phyloP scores from a whole-genome alignment of 2,888 invertebrate genomes.

The Mythimna loreyi region DNA sequence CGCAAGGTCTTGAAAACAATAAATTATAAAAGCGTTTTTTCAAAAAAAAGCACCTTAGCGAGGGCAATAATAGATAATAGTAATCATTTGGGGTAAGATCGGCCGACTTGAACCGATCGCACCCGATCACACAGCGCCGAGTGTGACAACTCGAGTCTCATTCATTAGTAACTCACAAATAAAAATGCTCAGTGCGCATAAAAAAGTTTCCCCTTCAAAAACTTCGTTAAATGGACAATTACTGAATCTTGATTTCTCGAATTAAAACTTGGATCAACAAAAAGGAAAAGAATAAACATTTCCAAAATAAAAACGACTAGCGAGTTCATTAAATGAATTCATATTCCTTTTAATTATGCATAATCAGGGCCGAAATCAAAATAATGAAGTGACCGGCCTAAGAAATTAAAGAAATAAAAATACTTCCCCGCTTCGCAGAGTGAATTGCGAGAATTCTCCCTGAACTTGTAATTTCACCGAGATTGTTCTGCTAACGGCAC shows the following conservation, averaged over 20 bases:
- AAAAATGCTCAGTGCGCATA: too few relatives aligned
- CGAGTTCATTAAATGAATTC: slow-evolving; percentile 26
- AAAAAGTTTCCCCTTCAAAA: background rate
- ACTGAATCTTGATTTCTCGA: slow-evolving; percentile 1
- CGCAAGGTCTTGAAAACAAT: too few relatives aligned
- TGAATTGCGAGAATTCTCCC: slow-evolving; percentile 74
- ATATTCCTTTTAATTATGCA: slow-evolving; percentile 32
- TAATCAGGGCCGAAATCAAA: slow-evolving; percentile 36
- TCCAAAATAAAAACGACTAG: slow-evolving; percentile 10
- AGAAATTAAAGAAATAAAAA: slow-evolving; percentile 53
- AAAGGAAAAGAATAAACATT: slow-evolving; percentile 12
- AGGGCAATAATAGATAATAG: too few relatives aligned
- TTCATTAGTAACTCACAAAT: too few relatives aligned
- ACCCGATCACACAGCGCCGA: too few relatives aligned
- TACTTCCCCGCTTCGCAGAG: slow-evolving; percentile 45
- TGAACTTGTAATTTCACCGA: slow-evolving; percentile 81
- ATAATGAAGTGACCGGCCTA: slow-evolving; percentile 44
- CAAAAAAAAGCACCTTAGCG: too few relatives aligned
- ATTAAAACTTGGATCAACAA: background rate
- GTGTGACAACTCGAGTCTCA: too few relatives aligned
- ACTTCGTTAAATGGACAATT: background rate
- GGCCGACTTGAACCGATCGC: too few relatives aligned
- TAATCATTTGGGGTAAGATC: too few relatives aligned
- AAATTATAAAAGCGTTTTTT: too few relatives aligned
- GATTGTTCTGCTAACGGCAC: slow-evolving; percentile 83